A percentile compares a stretch with the other conserved stretches of the same genome.
Evolutionary conservation across 2,797 vertebrate genomes (phyloP).

Genomic region (Pipistrellus pygmaeus): DNA sequence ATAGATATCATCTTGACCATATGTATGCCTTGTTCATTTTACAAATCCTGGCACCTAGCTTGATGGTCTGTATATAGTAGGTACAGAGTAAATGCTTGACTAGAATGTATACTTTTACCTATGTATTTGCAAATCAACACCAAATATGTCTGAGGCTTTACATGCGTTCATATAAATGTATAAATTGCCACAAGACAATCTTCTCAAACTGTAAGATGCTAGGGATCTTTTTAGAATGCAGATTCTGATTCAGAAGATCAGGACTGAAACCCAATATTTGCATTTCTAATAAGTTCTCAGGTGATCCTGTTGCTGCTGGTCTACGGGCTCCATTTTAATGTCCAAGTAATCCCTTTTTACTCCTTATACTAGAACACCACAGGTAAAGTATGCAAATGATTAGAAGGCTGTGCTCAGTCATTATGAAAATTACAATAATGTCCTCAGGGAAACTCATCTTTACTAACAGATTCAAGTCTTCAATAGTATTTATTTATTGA

Average conservation of each 20-base stretch:
- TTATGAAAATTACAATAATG: not conserved
- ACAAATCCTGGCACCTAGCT: not conserved
- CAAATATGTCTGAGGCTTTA: not conserved
- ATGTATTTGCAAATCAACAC: not conserved
- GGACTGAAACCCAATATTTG: not conserved
- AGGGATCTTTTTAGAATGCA: conserved; percentile 44
- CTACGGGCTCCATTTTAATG: not conserved
- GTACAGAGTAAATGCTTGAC: not conserved
- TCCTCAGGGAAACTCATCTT: not conserved
- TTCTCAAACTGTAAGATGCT: not conserved
- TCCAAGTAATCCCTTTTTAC: not conserved
- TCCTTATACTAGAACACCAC: not conserved
- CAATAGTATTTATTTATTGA: not conserved
- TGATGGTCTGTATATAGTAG: not conserved
- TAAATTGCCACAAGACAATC: not conserved
- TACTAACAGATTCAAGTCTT: not conserved
- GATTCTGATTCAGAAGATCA: not conserved
- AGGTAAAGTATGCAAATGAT: conserved; percentile 3
- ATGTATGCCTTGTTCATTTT: not conserved
- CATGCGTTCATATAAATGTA: not conserved
- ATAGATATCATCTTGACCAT: not conserved
- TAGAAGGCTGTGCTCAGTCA: not conserved
- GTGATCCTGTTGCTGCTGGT: not conserved
- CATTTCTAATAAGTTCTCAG: conserved; percentile 34
- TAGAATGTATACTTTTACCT: not conserved